Evolutionary conservation across 2,113 vertebrate species (phyloP), one percentile per base, ranked within the genome.

Genomic region (Eonycteris spelaea): DNA sequence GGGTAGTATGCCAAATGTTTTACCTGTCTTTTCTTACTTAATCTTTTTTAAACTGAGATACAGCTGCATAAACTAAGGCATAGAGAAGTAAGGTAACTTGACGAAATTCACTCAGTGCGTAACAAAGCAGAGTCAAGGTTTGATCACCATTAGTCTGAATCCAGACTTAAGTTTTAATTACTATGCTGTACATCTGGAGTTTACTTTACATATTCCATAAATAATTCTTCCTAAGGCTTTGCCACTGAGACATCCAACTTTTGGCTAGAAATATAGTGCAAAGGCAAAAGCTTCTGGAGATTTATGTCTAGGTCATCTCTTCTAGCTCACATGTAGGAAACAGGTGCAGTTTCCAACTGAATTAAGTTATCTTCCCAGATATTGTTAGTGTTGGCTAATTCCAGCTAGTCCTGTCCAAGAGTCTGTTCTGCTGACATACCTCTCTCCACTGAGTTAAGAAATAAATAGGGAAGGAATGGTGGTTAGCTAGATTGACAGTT

Each of bases 311-410:
- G 63, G 40, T 89, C 7, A 40, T 77, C 40, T 70, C 35, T 91
- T 86, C 19, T 4, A 45, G 33, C 38, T 86, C 33, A 85, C 38
- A 45, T 79, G 88, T 95, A 77, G 43, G 67, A 86, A 86, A 74
- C 82, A 22, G 12, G n/a, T 86, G 13, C 45, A 63, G 19, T 96
- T 78, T 84, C 30, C 26, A 83, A 83, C 14, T 89, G 71, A 59
- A 82, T 89, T 90, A 82, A 91, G 1, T 68, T 68, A 28, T 74
- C 79, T 88, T 84, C 71, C 48, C 30, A 48, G 55, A 59, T 91
- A 80, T n/a, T 87, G 15, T n/a, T 94, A 40, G 18, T 70, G 24
- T 93, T 93, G 86, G 59, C 53, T 93, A 87, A 94, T 94, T 53
- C 57, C 24, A 28, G 8, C 18, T 95, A 57, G 35, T 65, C 63